phyloP scores from a whole-genome alignment of 2,797 vertebrate species.

The Acanthurus leucopareius region DNA sequence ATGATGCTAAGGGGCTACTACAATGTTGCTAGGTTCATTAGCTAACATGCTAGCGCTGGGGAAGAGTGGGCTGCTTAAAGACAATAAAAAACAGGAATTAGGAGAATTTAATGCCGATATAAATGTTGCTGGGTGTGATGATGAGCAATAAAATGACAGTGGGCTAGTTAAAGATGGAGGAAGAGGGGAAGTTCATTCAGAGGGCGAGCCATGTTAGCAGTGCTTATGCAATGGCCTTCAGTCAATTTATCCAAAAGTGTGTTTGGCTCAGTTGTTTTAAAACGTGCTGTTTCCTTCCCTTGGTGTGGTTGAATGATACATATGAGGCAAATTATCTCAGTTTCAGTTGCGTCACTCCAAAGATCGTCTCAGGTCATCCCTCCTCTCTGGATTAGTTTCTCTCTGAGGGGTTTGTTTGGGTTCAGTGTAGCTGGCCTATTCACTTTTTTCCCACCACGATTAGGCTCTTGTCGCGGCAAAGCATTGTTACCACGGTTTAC shows the following conservation, averaged over 20 bases:
- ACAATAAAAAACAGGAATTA: background rate
- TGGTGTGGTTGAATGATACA: background rate
- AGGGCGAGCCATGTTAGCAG: constrained; percentile 7
- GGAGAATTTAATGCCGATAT: background rate
- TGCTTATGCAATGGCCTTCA: constrained; percentile 39
- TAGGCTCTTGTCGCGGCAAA: constrained; percentile 79
- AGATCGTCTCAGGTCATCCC: background rate
- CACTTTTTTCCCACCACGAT: constrained; percentile 67
- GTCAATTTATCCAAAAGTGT: background rate
- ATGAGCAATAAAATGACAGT: no score
- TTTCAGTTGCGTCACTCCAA: constrained; percentile 21
- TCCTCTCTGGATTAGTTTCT: constrained; percentile 54
- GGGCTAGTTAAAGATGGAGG: background rate
- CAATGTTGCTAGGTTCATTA: constrained; percentile 29
- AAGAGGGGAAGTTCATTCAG: background rate
- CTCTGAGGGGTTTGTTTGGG: constrained; percentile 81
- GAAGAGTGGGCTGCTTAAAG: background rate
- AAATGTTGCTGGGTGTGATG: rapidly evolving
- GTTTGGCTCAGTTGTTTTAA: background rate
- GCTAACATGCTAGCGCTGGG: constrained; percentile 23
- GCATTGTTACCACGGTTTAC: constrained; percentile 83
- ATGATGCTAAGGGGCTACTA: constrained; percentile 54
- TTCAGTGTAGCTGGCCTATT: constrained; percentile 74
- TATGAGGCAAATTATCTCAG: background rate
- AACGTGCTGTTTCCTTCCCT: background rate